These are phyloP conservation scores for Lordiphosa collinella DNA, from an alignment of 1,140 invertebrate genomes.

Conservation along the genomic window DNA sequence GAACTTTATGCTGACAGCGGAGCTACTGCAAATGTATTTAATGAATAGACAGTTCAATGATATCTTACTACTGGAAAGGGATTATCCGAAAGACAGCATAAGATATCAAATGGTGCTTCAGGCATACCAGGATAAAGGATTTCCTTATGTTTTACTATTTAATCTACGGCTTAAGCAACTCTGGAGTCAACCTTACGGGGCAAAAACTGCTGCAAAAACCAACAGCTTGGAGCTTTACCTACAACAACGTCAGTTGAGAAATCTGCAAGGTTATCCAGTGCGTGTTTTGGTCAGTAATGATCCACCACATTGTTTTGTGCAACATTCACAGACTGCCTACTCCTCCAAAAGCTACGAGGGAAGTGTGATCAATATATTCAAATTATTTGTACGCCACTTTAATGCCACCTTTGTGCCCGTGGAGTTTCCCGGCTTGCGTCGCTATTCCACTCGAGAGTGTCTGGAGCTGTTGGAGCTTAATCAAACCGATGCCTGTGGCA, in stretches of 20 bases:
- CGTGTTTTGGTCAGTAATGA: constrained; percentile 34
- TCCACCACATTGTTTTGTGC: constrained; percentile 31
- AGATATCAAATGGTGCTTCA: neutral
- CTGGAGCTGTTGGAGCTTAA: constrained; percentile 3
- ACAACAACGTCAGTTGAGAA: neutral
- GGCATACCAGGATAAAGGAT: constrained; percentile 17
- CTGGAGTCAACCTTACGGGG: neutral
- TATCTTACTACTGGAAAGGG: constrained; percentile 12
- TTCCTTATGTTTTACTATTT: constrained; percentile 4
- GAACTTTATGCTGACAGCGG: neutral
- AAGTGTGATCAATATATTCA: constrained; percentile 16
- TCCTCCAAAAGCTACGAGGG: constrained; percentile 22
- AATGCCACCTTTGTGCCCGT: constrained; percentile 24
- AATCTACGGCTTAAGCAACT: neutral
- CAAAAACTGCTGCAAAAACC: neutral
- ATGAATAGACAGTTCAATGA: constrained; percentile 24
- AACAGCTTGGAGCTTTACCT: constrained; percentile 3
- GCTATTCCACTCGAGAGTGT: constrained; percentile 22
- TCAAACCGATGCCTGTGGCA: constrained; percentile 27
- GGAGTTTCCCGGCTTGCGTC: constrained; percentile 3
- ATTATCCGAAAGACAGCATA: neutral
- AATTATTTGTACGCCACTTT: constrained; percentile 16
- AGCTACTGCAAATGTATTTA: constrained; percentile 6
- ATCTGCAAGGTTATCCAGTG: constrained; percentile 24
- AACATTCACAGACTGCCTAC: neutral